phyloP scores from a whole-genome alignment of 1,140 invertebrate genomes.

The Helicoverpa zea region DNA sequence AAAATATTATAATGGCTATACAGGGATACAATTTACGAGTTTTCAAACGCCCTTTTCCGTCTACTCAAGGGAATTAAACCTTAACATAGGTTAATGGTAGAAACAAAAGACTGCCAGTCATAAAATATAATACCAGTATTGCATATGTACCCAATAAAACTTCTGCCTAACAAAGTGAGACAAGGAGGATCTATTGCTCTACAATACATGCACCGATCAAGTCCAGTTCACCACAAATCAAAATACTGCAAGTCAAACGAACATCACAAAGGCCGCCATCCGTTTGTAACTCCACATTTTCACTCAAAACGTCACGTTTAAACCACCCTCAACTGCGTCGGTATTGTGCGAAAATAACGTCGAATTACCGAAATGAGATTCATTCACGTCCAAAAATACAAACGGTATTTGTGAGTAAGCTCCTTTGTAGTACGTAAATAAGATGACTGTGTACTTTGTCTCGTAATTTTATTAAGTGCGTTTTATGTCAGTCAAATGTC shows the following conservation, averaged over 20 bases:
- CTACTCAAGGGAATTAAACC: no score
- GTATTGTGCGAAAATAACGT: constrained; percentile 34
- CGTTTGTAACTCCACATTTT: constrained; percentile 25
- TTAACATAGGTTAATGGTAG: no score
- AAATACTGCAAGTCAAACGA: neutral
- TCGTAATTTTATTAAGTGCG: neutral
- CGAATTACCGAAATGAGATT: constrained; percentile 20
- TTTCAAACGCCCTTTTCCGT: neutral
- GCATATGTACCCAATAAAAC: no score
- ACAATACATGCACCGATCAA: neutral
- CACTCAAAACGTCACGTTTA: constrained; percentile 19
- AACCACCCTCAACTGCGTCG: constrained; percentile 6
- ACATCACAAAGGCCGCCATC: constrained; percentile 2
- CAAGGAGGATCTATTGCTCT: no score
- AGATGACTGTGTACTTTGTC: constrained; percentile 20
- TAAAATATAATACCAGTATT: no score
- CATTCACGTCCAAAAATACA: constrained; percentile 32
- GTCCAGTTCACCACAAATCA: neutral
- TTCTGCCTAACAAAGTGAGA: no score
- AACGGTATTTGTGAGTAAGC: constrained; percentile 8
- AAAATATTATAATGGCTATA: neutral
- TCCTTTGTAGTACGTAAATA: constrained; percentile 17
- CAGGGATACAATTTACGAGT: no score
- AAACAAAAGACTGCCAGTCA: no score
- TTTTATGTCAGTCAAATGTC: neutral